These are phyloP conservation scores for Hoplostethus atlanticus DNA, from an alignment of 2,797 vertebrate genomes.

Conservation along the genomic window DNA sequence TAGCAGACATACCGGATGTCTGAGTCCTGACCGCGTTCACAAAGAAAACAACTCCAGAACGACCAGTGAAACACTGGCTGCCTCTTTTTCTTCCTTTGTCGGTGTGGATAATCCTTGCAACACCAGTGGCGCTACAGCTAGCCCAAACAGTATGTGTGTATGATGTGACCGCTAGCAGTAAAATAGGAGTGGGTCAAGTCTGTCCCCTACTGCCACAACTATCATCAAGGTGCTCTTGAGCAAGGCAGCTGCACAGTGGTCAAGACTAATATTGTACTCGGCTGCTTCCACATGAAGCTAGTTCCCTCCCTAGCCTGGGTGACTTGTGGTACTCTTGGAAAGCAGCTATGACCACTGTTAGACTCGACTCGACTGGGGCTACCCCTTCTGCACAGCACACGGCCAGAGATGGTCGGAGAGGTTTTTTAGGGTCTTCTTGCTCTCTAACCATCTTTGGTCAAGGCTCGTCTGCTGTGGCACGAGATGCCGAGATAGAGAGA, in stretches of 20 bases:
- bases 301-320: background rate
- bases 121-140: no score
- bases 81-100: background rate
- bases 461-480: background rate
- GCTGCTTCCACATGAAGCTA: background rate
- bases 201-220: no score
- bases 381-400: background rate
- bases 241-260: background rate
- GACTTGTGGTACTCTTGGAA: background rate
- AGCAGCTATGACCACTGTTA: slow-evolving; percentile 2
- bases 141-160: no score
- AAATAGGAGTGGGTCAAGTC: no score
- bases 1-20: no score
- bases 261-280: background rate
- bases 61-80: no score
- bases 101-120: no score
- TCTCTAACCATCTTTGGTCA: slow-evolving; percentile 17
- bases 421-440: no score
- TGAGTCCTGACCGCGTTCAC: no score
- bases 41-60: no score
- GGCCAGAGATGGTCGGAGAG: background rate
- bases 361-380: background rate
- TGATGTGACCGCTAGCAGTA: no score
- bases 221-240: background rate
- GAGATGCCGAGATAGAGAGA: background rate